Evolutionary conservation across 2,797 vertebrate species (phyloP), one percentile per base, ranked within the genome.

Genomic region (Zalophus californianus): DNA sequence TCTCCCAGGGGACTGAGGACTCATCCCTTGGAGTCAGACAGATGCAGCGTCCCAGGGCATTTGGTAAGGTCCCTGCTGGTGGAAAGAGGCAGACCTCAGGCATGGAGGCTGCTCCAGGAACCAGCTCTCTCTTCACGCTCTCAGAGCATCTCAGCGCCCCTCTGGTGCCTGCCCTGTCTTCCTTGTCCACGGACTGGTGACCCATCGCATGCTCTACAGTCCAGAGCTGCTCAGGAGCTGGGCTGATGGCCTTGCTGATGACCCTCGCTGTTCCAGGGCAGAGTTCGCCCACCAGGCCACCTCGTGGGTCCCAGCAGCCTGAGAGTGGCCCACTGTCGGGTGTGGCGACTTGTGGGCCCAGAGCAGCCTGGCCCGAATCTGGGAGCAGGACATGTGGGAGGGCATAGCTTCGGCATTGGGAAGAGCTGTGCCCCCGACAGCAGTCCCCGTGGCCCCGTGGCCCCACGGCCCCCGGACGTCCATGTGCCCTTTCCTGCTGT

Each of bases 251-350:
- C 66, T 92, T 18, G 3, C 32, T 48, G 4, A 52, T 54, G 29
- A 44, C 85, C 38, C 23, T 58, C 2, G 0, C 12, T 38, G 32
- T 54, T 77, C 15, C 27, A 78, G 21, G 25, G 2, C 62, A 23
- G 44, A 13, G 32, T 12, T 32, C 44, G 94, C 23, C 75, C 27
- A 12, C 12, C 3, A 58, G 7, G 4, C 52, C 12, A 0, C 48
- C n/a, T 83, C 8, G 0, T 73, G 62, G 27, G 27, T 62, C 75
- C 70, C 62, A 56, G 41, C 18, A 14, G 48, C 56, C 32, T 11
- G 2, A 4, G 20, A 54, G 18, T 44, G 11, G 41, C 18, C 78
- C 18, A 5, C 41, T 7, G 7, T 32, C 0, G 0, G 64, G 32
- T 16, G 21, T 21, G 38, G 41, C 44, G 41, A 4, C 54, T 60